These are phyloP conservation scores for Sciurus vulgaris DNA, from an alignment of 2,797 vertebrate genomes.

Conservation along the genomic window DNA sequence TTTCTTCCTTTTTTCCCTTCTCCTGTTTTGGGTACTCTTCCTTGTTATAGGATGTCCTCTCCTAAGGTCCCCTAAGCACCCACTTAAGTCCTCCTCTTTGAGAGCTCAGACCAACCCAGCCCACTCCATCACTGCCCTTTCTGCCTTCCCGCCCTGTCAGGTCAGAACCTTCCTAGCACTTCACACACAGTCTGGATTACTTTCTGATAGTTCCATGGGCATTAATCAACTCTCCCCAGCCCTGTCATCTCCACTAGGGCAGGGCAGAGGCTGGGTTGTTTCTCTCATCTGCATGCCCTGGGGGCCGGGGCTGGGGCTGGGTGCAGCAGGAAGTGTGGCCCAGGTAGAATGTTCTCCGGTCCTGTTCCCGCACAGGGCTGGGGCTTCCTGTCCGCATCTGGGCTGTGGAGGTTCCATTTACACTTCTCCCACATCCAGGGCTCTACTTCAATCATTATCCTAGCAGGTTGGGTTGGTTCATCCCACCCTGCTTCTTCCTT, in stretches of 20 bases:
- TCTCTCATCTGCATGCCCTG: neutral
- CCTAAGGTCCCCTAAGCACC: neutral
- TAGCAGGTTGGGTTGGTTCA: slow-evolving; percentile 16
- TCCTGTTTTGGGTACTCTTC: neutral
- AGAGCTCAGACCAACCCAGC: neutral
- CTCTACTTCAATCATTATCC: slow-evolving; percentile 6
- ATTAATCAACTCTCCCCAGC: slow-evolving; percentile 20
- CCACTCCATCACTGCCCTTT: neutral
- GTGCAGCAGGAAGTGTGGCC: neutral
- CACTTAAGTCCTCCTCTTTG: neutral
- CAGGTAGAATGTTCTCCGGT: slow-evolving; percentile 5
- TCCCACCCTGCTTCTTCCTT: slow-evolving; percentile 24
- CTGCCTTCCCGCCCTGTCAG: neutral
- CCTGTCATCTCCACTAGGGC: neutral
- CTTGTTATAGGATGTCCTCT: neutral
- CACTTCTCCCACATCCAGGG: neutral
- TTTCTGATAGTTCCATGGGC: neutral
- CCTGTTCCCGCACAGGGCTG: neutral
- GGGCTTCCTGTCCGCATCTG: neutral
- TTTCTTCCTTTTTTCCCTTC: neutral
- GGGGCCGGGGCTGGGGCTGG: neutral
- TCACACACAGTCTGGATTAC: neutral
- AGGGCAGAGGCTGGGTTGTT: neutral
- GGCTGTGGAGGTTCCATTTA: neutral
- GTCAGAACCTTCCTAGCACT: neutral